phyloP scores from a whole-genome alignment of 1,140 invertebrate genomes.

The Cylas formicarius region DNA sequence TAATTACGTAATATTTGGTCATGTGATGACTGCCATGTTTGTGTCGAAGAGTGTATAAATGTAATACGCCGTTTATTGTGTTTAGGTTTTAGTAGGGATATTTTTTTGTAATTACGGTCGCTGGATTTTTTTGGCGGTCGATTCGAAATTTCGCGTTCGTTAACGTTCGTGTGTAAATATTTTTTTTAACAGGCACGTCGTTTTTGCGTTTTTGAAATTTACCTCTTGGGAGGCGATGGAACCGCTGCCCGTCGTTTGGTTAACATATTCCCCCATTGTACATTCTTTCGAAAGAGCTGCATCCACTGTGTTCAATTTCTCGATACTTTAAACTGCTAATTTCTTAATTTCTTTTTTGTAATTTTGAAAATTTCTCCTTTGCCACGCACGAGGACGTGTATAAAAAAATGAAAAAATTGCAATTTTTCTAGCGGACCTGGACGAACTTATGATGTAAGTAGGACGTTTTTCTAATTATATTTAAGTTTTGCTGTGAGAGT shows the following conservation, averaged over 20 bases:
- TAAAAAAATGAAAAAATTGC: slow-evolving; percentile 19
- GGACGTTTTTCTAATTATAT: slow-evolving; percentile 31
- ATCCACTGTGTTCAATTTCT: slow-evolving; percentile 17
- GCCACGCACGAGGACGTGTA: slow-evolving; percentile 2
- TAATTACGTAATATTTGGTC: slow-evolving; percentile 15
- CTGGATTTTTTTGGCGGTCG: slow-evolving; percentile 1
- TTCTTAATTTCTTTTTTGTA: slow-evolving; percentile 23
- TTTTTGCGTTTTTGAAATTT: too few relatives aligned
- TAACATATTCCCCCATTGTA: slow-evolving; percentile 8
- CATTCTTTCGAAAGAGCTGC: slow-evolving; percentile 6
- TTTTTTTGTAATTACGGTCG: too few relatives aligned
- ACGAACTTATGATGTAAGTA: slow-evolving; percentile 31
- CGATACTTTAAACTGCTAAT: slow-evolving; percentile 6
- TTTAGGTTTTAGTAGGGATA: slow-evolving; percentile 38
- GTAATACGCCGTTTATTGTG: slow-evolving; percentile 28
- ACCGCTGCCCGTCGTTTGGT: slow-evolving; percentile 4
- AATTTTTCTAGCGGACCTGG: slow-evolving; percentile 36
- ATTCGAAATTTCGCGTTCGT: neutral
- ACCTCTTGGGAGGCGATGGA: too few relatives aligned
- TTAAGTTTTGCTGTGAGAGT: slow-evolving; percentile 37
- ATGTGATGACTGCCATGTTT: slow-evolving; percentile 17
- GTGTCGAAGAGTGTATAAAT: slow-evolving; percentile 28
- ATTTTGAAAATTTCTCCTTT: slow-evolving; percentile 9
- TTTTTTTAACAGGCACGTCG: too few relatives aligned
- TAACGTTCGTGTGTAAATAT: too few relatives aligned